These are phyloP conservation scores for Phaethon lepturus DNA, from an alignment of 2,113 vertebrate genomes.

Conservation along the genomic window DNA sequence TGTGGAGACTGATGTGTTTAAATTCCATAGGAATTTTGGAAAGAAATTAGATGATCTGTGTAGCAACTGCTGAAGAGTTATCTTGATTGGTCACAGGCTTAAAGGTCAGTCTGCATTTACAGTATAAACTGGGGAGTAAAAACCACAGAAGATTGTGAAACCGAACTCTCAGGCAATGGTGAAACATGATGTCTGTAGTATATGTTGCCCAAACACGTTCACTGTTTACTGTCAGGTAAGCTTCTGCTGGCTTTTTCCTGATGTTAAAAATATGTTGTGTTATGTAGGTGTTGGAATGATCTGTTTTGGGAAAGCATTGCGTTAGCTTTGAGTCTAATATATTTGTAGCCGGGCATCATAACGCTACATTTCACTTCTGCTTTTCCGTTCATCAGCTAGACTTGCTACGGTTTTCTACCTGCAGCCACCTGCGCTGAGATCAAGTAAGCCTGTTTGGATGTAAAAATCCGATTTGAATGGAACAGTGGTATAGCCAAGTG, in stretches of 20 bases:
- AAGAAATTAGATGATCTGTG: background rate
- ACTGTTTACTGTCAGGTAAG: conserved; percentile 30
- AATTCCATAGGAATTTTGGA: background rate
- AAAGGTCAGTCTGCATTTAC: conserved; percentile 32
- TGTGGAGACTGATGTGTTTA: background rate
- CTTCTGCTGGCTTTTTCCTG: conserved; percentile 38
- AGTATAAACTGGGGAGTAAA: conserved; percentile 25
- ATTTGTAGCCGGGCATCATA: background rate
- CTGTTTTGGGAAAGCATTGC: conserved; percentile 3
- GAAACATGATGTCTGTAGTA: conserved; percentile 56
- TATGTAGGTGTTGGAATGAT: background rate
- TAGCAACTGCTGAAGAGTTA: background rate
- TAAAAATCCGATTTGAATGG: background rate
- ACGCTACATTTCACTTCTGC: background rate
- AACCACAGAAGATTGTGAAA: conserved; percentile 42
- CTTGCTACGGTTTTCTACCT: background rate
- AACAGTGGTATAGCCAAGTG: background rate
- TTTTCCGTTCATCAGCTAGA: background rate
- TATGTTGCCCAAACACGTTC: conserved; percentile 59
- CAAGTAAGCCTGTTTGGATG: conserved; percentile 59
- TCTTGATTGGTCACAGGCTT: background rate
- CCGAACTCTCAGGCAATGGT: conserved; percentile 45
- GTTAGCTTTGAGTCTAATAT: conserved; percentile 16
- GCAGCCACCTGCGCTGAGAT: background rate
- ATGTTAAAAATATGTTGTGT: background rate